Percentiles rank a stretch among this genome's conserved stretches.
Conservation (phyloP, 2,113 vertebrate genomes). For the Nannospalax galili region DNA sequence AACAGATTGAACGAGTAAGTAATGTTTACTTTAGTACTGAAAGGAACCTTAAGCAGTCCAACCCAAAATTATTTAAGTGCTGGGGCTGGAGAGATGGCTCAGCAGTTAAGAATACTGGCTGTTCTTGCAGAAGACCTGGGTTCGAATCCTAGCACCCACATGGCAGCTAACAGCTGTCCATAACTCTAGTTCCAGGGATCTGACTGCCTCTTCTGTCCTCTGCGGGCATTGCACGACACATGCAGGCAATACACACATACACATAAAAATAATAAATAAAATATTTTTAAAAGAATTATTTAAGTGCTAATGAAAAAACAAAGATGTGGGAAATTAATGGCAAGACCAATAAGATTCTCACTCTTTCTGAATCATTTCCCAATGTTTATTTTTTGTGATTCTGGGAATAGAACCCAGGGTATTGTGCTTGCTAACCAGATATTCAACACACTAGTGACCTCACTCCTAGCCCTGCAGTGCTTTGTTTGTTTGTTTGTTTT, state of each 20-base stretch:
- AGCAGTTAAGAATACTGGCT: no score
- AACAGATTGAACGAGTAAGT: slow-evolving; percentile 91
- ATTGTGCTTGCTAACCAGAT: neutral
- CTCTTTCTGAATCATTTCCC: slow-evolving; percentile 31
- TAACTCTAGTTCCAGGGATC: no score
- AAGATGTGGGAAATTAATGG: slow-evolving; percentile 4
- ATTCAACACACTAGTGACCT: neutral
- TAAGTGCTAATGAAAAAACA: slow-evolving; percentile 47
- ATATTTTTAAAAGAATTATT: no score
- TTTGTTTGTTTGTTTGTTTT: neutral
- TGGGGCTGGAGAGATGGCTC: no score
- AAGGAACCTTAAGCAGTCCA: slow-evolving; percentile 42
- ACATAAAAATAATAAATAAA: no score
- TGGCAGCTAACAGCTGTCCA: no score
- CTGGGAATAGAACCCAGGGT: neutral
- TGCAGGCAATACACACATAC: no score
- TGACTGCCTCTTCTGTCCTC: no score
- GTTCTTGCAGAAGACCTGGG: no score
- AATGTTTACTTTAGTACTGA: slow-evolving; percentile 27
- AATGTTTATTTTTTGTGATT: neutral
- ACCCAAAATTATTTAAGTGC: slow-evolving; percentile 13
- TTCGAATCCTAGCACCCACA: no score
- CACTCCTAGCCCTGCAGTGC: neutral
- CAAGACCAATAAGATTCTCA: neutral
- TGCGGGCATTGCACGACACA: no score